These are phyloP conservation scores for Cynopterus sphinx DNA, from an alignment of 2,797 vertebrate species.

Conservation along the genomic window DNA sequence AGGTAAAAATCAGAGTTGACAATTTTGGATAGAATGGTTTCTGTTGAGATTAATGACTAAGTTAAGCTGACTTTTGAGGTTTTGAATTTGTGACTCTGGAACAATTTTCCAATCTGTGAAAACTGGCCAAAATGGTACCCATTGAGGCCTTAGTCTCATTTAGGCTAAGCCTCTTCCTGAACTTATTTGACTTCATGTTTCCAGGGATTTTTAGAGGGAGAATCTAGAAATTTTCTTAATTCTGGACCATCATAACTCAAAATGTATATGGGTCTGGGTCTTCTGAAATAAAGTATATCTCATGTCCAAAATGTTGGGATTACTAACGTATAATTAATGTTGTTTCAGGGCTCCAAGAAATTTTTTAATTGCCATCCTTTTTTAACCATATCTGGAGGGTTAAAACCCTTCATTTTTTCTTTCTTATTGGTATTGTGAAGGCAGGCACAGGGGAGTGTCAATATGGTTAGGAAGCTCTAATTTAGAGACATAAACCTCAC, in stretches of 20 bases:
- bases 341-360: not conserved
- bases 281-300: constrained; percentile 45
- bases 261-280: not conserved
- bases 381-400: not conserved
- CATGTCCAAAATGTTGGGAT: not conserved
- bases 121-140: not conserved
- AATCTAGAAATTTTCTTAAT: not conserved
- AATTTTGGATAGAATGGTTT: not conserved
- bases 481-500: not conserved
- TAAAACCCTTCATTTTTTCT: not conserved
- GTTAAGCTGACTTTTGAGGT: not conserved
- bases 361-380: not conserved
- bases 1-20: not conserved
- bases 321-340: not conserved
- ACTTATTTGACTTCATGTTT: not conserved
- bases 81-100: not conserved
- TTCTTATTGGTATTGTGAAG: not conserved
- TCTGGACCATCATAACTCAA: constrained; percentile 11
- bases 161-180: not conserved
- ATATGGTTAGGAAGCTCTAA: not conserved
- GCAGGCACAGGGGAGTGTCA: not conserved
- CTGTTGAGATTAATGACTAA: not conserved
- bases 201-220: not conserved
- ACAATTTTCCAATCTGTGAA: not conserved
- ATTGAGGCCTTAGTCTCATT: not conserved